Evolutionary conservation across 2,113 vertebrate species (phyloP).

Genomic region (Sinocyclocheilus anophthalmus): DNA sequence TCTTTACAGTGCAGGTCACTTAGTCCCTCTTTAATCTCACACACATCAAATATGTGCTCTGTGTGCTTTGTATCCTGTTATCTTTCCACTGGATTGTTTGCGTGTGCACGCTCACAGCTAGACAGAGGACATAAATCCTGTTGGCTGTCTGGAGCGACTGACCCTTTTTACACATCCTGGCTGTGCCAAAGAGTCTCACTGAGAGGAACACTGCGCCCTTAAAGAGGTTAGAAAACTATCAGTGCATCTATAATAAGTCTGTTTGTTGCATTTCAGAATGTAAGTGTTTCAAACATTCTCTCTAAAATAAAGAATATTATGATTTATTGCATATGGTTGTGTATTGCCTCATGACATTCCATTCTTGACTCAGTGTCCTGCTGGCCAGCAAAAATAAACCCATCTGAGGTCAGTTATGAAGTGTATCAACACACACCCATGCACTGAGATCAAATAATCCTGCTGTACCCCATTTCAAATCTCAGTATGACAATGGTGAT

Average conservation of each 20-base stretch:
- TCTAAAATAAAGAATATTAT: background rate
- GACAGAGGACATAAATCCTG: conserved; percentile 31
- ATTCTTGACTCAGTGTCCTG: conserved; percentile 22
- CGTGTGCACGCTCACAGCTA: background rate
- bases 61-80: conserved; percentile 1
- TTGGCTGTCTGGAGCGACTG: conserved; percentile 9
- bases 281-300: background rate
- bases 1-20: background rate
- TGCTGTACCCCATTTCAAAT: conserved; percentile 17
- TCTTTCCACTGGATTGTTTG: conserved; percentile 10
- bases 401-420: conserved; percentile 12
- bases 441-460: conserved; percentile 10
- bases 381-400: conserved; percentile 27
- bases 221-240: background rate
- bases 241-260: background rate
- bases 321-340: conserved; percentile 1
- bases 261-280: background rate
- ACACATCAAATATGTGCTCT: background rate
- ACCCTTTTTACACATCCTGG: background rate
- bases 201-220: background rate
- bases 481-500: conserved; percentile 26
- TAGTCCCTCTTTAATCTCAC: background rate
- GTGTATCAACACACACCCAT: conserved; percentile 11
- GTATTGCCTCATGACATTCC: conserved; percentile 12
- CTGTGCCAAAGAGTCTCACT: background rate